These are phyloP conservation scores for Epistrophella euchroma DNA, from an alignment of 2,888 invertebrate species.

Conservation along the genomic window DNA sequence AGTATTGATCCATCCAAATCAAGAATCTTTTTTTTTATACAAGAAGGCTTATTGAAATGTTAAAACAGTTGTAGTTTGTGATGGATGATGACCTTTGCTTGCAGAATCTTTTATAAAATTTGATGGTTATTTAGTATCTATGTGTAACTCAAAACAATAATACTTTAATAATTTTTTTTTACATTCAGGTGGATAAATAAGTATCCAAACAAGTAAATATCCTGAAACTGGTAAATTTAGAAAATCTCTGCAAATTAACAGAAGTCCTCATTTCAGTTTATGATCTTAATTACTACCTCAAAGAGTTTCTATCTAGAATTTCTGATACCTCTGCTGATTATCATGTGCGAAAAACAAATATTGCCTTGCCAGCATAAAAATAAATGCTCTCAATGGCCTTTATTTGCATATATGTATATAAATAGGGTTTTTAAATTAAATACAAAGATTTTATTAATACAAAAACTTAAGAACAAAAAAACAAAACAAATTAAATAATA, in stretches of 20 bases:
- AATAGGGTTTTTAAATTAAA: conserved; percentile 2
- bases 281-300: not conserved
- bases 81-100: too few species aligned
- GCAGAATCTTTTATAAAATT: too few species aligned
- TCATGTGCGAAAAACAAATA: not conserved
- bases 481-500: conserved; percentile 12
- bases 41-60: too few species aligned
- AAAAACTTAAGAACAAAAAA: conserved; percentile 37
- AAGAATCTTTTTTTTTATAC: too few species aligned
- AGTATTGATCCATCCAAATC: not conserved
- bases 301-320: not conserved
- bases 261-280: not conserved
- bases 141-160: too few species aligned
- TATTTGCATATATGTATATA: not conserved
- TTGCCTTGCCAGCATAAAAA: not conserved
- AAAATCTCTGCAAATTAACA: not conserved
- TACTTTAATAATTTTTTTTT: too few species aligned
- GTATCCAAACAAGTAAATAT: too few species aligned
- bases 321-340: not conserved
- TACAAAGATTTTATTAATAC: conserved; percentile 30
- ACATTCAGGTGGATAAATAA: too few species aligned
- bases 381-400: not conserved
- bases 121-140: too few species aligned
- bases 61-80: too few species aligned
- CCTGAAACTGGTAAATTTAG: too few species aligned